A percentile compares a stretch with the other conserved stretches of the same genome.
phyloP scores from a whole-genome alignment of 2,797 vertebrate genomes.

The Apogon talboti region DNA sequence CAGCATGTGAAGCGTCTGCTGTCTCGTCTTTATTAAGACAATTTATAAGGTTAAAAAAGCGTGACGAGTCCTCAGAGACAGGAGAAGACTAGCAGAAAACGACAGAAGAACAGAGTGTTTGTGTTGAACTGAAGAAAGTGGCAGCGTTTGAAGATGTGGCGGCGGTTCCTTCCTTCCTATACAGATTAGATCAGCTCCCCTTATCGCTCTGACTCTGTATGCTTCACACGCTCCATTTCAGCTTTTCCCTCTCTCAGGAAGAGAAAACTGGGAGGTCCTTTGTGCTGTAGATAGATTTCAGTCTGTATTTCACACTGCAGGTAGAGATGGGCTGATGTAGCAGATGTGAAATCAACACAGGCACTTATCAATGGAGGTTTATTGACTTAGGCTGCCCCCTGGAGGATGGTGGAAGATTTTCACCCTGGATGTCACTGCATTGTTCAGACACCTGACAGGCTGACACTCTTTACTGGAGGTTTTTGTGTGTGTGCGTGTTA shows the following conservation, averaged over 20 bases:
- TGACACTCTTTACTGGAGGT: constrained; percentile 12
- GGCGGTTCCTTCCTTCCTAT: constrained; percentile 53
- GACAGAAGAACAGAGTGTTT: constrained; percentile 24
- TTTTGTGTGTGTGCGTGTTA: not conserved
- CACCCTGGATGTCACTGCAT: not conserved
- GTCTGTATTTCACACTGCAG: constrained; percentile 81
- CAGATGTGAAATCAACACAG: constrained; percentile 77
- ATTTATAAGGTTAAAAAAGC: constrained; percentile 50
- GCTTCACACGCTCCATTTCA: constrained; percentile 52
- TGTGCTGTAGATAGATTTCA: constrained; percentile 75
- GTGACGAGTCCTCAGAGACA: constrained; percentile 68
- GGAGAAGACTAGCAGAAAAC: constrained; percentile 23
- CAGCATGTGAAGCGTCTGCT: constrained; percentile 7
- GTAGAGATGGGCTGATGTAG: constrained; percentile 83
- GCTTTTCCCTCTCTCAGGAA: constrained; percentile 40
- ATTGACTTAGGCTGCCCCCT: constrained; percentile 73
- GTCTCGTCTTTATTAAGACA: constrained; percentile 31
- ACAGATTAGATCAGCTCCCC: constrained; percentile 51
- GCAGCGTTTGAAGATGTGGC: constrained; percentile 64
- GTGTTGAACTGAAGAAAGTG: constrained; percentile 51
- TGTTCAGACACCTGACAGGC: constrained; percentile 14
- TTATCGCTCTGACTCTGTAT: constrained; percentile 38
- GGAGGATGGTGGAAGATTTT: constrained; percentile 54
- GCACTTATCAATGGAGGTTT: constrained; percentile 57
- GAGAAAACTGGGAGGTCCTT: constrained; percentile 62